These are phyloP conservation scores for Dolichomitus sp. DNA, from an alignment of 2,888 invertebrate genomes.

Conservation along the genomic window DNA sequence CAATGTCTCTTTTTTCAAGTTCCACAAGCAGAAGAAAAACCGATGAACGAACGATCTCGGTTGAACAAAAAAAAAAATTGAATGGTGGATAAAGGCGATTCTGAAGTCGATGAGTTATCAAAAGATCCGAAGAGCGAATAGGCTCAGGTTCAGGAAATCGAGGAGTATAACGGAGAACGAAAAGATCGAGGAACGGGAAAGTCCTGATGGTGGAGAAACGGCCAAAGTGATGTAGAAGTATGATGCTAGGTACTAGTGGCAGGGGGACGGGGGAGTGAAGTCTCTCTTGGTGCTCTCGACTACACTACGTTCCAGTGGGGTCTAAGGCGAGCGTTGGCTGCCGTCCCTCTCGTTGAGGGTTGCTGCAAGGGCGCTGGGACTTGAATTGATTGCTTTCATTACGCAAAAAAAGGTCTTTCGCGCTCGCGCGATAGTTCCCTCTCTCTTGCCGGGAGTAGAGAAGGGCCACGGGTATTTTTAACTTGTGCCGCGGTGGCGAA, in stretches of 20 bases:
- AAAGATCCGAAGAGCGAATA: constrained; percentile 3
- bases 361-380: constrained; percentile 76
- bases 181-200: constrained; percentile 12
- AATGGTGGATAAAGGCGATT: neutral
- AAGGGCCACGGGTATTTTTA: constrained; percentile 78
- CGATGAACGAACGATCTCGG: neutral
- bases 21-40: too few species aligned
- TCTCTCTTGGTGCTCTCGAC: constrained; percentile 30
- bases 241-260: constrained; percentile 16
- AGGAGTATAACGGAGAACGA: constrained; percentile 1
- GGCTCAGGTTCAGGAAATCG: neutral
- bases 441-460: constrained; percentile 49
- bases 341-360: constrained; percentile 61
- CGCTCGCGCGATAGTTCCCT: constrained; percentile 70
- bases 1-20: too few species aligned
- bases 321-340: constrained; percentile 39
- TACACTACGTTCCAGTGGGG: constrained; percentile 27
- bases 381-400: constrained; percentile 86
- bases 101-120: constrained; percentile 4
- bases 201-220: constrained; percentile 24
- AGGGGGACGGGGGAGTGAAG: neutral
- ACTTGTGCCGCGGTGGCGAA: constrained; percentile 82
- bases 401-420: constrained; percentile 79
- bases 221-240: constrained; percentile 39
- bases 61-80: neutral